phyloP scores from a whole-genome alignment of 64 coral and sea anemone genomes.

The Actinia tenebrosa region DNA sequence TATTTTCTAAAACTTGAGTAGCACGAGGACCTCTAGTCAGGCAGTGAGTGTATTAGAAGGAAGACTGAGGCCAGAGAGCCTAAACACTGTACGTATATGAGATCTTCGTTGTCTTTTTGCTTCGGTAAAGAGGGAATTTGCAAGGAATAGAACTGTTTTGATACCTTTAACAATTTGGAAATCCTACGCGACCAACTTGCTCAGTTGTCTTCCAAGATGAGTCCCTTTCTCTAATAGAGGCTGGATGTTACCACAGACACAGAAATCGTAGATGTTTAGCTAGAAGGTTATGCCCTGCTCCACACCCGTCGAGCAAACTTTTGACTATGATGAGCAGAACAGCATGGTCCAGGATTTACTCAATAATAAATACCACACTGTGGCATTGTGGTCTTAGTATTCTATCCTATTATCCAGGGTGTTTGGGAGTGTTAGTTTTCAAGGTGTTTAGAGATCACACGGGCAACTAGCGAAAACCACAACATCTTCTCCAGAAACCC shows the following conservation, averaged over 20 bases:
- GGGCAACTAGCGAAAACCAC: neutral
- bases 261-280: too few species aligned
- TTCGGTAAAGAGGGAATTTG: neutral
- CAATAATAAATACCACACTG: neutral
- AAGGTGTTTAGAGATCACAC: neutral
- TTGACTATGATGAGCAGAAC: neutral
- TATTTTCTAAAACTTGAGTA: too few species aligned
- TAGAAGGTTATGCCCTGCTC: neutral
- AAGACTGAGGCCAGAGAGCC: too few species aligned
- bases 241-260: too few species aligned
- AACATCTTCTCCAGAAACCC: neutral
- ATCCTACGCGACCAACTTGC: neutral
- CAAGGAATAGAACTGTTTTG: neutral
- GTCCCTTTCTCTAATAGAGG: neutral
- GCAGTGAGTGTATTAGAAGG: too few species aligned
- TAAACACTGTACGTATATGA: neutral
- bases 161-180: neutral
- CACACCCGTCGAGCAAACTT: neutral
- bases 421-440: neutral
- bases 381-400: neutral
- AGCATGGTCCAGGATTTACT: neutral
- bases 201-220: neutral
- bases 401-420: conserved; percentile 7
- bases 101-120: neutral
- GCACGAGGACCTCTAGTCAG: too few species aligned